Evolutionary conservation across 1,140 invertebrate genomes (phyloP), one percentile per base, ranked within the genome.

Genomic region (Drosophila truncata): DNA sequence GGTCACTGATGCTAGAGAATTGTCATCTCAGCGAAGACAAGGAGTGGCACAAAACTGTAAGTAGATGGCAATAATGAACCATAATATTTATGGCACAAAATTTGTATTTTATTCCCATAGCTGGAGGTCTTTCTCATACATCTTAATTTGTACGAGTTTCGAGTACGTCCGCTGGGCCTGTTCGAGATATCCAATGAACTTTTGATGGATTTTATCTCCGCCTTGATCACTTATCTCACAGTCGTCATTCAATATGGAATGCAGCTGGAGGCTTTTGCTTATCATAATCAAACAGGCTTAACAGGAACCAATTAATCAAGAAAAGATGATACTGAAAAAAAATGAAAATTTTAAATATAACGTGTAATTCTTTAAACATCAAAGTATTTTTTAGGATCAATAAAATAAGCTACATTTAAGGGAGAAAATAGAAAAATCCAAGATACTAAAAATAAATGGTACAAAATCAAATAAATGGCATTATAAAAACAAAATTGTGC

Each of bases 361-460:
- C n/a, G n/a, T n/a, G n/a, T n/a, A n/a, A n/a, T n/a, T n/a, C n/a
- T n/a, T n/a, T n/a, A n/a, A n/a, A n/a, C n/a, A n/a, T n/a, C n/a
- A n/a, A n/a, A n/a, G n/a, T n/a, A n/a, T n/a, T n/a, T n/a, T n/a
- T n/a, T n/a, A n/a, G n/a, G n/a, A n/a, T n/a, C n/a, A 65, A 85
- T 81, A 62, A 85, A 69, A 65, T 70, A 78, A 73, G 59, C 74
- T 70, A 86, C 81, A 81, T 62, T 64, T 78, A 49, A 81, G 46
- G 54, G 66, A 75, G 78, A 29, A 67, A 41, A 13, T 66, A 62
- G 33, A 33, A 64, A 75, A 37, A 75, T 66, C 62, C 78, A 84
- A 79, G 35, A 74, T 59, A 65, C 54, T 37, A 69, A 75, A 64
- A 85, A 82, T 85, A 85, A 78, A 85, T 85, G 84, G 83, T 87